phyloP scores from a whole-genome alignment of 2,888 invertebrate species.

The Agrochola circellaris region DNA sequence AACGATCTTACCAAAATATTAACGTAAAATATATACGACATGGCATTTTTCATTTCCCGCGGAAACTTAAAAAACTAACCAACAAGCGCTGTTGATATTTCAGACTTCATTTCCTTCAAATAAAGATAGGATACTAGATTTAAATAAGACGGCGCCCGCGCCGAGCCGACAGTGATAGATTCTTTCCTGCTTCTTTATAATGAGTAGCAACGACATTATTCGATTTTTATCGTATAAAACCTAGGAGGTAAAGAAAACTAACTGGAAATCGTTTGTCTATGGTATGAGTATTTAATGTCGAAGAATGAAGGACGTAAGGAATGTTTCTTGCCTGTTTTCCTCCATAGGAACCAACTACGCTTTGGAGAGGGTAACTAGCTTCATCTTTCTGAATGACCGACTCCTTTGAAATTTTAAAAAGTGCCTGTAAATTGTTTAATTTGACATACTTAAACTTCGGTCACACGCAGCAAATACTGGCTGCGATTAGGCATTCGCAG shows the following conservation, averaged over 20 bases:
- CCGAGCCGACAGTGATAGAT: conserved; percentile 31
- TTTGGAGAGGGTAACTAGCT: too few relatives aligned
- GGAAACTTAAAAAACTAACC: conserved; percentile 27
- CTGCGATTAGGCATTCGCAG: too few relatives aligned
- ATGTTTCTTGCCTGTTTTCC: not conserved
- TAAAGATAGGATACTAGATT: conserved; percentile 26
- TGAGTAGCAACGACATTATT: not conserved
- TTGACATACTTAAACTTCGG: not conserved
- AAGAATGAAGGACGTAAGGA: not conserved
- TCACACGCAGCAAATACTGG: too few relatives aligned
- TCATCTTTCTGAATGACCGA: too few relatives aligned
- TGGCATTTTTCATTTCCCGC: conserved; percentile 32
- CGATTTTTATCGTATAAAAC: not conserved
- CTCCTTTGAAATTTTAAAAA: not conserved
- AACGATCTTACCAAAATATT: not conserved
- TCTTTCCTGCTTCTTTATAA: conserved; percentile 15
- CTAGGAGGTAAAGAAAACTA: not conserved
- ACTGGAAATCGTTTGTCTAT: not conserved
- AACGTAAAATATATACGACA: not conserved
- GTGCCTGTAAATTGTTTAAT: not conserved
- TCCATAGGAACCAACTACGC: too few relatives aligned
- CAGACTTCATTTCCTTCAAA: conserved; percentile 35
- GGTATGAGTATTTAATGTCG: not conserved
- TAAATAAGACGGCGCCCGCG: conserved; percentile 15
- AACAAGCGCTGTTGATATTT: conserved; percentile 18